Percentiles rank a stretch among this genome's conserved stretches.
Evolutionary conservation across 1,140 invertebrate genomes (phyloP).

Genomic region (Stegodyphus dumicola): DNA sequence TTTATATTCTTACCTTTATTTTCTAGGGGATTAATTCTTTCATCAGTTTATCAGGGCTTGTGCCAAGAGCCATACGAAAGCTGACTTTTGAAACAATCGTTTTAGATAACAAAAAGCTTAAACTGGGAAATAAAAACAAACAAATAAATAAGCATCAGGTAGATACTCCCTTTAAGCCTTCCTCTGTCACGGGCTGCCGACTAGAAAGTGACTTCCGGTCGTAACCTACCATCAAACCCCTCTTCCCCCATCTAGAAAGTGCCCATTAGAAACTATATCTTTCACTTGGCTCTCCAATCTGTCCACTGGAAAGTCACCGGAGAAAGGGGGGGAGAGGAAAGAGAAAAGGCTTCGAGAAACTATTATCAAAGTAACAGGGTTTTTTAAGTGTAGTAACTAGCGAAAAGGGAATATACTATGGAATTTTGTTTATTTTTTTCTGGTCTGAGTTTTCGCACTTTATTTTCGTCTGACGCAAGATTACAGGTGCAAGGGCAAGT

Average conservation of each 20-base stretch:
- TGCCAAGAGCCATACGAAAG: no score
- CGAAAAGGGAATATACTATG: constrained; percentile 18
- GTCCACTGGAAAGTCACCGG: not conserved
- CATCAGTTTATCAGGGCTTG: no score
- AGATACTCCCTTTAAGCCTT: not conserved
- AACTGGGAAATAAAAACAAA: no score
- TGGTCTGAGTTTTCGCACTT: constrained; percentile 19
- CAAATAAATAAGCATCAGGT: no score
- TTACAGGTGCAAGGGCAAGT: constrained; percentile 3
- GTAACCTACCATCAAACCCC: constrained; percentile 46
- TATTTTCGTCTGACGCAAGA: constrained; percentile 2
- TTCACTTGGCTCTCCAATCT: constrained; percentile 8
- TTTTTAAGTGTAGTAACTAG: no score
- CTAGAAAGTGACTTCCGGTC: constrained; percentile 51
- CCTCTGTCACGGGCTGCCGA: constrained; percentile 24
- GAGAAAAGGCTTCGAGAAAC: no score
- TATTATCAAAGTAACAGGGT: no score
- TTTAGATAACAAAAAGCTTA: no score
- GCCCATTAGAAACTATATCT: constrained; percentile 41
- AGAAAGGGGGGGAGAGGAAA: no score
- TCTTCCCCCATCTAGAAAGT: not conserved
- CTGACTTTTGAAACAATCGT: no score
- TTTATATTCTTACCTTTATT: no score
- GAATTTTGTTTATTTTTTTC: not conserved
- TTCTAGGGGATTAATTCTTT: no score